phyloP scores from a whole-genome alignment of 2,797 vertebrate genomes.

The Gorsachius magnificus region DNA sequence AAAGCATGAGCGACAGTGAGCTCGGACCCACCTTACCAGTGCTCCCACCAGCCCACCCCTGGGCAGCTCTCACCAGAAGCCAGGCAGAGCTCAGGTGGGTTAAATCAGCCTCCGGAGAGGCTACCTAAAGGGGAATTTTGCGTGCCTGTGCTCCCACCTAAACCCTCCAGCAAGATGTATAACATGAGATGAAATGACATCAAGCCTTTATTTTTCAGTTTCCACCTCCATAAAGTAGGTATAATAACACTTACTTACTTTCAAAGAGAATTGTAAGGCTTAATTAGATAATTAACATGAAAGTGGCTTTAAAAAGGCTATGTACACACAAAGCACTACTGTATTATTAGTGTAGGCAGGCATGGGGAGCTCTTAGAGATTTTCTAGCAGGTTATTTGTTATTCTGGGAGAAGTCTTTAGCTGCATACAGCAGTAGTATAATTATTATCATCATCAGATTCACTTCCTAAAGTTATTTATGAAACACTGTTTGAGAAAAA shows the following conservation, averaged over 20 bases:
- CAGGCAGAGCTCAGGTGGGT: background rate
- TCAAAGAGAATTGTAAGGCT: conserved; percentile 47
- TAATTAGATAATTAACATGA: conserved; percentile 67
- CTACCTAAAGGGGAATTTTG: background rate
- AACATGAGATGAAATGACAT: background rate
- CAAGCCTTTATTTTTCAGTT: conserved; percentile 37
- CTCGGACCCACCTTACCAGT: background rate
- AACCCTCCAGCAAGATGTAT: background rate
- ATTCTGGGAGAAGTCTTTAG: conserved; percentile 48
- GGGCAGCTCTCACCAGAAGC: background rate
- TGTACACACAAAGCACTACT: conserved; percentile 51
- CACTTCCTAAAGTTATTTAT: conserved; percentile 70
- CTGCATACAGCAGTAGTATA: conserved; percentile 62
- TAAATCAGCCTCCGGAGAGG: background rate
- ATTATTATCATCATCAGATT: conserved; percentile 69
- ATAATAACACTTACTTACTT: conserved; percentile 48
- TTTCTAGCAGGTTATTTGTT: conserved; percentile 64
- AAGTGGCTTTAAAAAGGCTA: conserved; percentile 55
- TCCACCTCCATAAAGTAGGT: conserved; percentile 15
- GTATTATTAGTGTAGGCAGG: conserved; percentile 67
- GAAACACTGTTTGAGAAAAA: conserved; percentile 44
- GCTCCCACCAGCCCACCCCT: background rate
- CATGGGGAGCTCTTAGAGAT: conserved; percentile 59
- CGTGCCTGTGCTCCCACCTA: background rate
- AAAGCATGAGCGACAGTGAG: background rate